phyloP scores from a whole-genome alignment of 2,113 vertebrate genomes.

The Arenaria interpres region DNA sequence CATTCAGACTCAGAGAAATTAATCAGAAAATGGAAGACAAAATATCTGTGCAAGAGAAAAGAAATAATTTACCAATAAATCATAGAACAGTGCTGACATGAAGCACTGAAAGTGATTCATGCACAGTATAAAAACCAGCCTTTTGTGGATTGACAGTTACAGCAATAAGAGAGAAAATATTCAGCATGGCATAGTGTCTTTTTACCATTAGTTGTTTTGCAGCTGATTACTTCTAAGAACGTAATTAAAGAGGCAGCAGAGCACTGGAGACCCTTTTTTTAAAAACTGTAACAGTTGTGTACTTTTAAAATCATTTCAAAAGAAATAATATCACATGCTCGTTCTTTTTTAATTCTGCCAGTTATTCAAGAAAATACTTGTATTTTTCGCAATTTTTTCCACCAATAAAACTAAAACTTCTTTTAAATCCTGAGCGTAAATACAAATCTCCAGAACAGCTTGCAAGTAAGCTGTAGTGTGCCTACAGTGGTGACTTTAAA shows the following conservation, averaged over 20 bases:
- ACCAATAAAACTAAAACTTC: not conserved
- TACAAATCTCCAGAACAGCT: not conserved
- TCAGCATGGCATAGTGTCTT: conserved; percentile 53
- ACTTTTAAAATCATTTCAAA: conserved; percentile 43
- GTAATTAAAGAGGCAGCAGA: conserved; percentile 71
- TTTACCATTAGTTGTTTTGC: conserved; percentile 65
- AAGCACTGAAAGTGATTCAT: conserved; percentile 70
- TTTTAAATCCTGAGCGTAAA: not conserved
- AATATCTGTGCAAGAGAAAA: conserved; percentile 60
- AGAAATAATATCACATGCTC: not conserved
- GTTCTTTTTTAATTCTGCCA: not conserved
- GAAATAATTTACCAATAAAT: conserved; percentile 73
- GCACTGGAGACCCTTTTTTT: conserved; percentile 33
- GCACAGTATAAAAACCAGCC: conserved; percentile 62
- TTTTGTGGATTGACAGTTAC: conserved; percentile 66
- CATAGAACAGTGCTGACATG: conserved; percentile 57
- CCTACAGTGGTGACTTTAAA: not conserved
- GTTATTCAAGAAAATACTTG: conserved; percentile 13
- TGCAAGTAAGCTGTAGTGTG: not conserved
- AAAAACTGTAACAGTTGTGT: conserved; percentile 22
- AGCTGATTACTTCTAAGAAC: conserved; percentile 71
- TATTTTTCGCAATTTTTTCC: not conserved
- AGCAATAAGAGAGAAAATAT: conserved; percentile 74
- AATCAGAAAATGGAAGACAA: conserved; percentile 64
- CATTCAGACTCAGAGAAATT: conserved; percentile 65